phyloP scores from a whole-genome alignment of 2,888 invertebrate species.

The Kryphioiulus occultus region DNA sequence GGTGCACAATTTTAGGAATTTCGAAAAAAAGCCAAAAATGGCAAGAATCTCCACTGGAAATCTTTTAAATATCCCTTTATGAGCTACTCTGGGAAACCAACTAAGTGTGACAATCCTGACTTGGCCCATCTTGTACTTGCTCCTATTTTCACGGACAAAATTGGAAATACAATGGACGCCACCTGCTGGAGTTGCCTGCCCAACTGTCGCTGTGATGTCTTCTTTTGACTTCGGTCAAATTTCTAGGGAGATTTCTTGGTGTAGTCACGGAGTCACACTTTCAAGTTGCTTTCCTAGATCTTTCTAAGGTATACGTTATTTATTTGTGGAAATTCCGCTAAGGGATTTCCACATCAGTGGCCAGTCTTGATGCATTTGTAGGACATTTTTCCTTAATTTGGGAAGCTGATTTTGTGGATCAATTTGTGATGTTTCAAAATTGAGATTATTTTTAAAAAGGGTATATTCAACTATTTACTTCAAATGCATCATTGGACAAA shows the following conservation, averaged over 20 bases:
- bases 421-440: too few relatives aligned
- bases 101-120: slow-evolving; percentile 27
- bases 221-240: not conserved
- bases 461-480: not conserved
- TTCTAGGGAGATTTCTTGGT: not conserved
- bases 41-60: not conserved
- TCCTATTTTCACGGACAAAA: not conserved
- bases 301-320: not conserved
- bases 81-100: not conserved
- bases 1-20: too few relatives aligned
- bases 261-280: slow-evolving; percentile 1
- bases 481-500: not conserved
- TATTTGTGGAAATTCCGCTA: not conserved
- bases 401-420: too few relatives aligned
- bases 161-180: not conserved
- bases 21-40: not conserved
- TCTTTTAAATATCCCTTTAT: not conserved
- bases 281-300: not conserved
- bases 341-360: not conserved
- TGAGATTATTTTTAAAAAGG: not conserved
- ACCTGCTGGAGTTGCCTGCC: slow-evolving; percentile 18
- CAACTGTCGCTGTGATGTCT: not conserved
- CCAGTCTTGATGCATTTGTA: not conserved
- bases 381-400: not conserved
- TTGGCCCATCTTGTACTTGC: not conserved